Evolutionary conservation across 2,797 vertebrate species (phyloP), one percentile per base, ranked within the genome.

Genomic region (Macroramphosus scolopax): DNA sequence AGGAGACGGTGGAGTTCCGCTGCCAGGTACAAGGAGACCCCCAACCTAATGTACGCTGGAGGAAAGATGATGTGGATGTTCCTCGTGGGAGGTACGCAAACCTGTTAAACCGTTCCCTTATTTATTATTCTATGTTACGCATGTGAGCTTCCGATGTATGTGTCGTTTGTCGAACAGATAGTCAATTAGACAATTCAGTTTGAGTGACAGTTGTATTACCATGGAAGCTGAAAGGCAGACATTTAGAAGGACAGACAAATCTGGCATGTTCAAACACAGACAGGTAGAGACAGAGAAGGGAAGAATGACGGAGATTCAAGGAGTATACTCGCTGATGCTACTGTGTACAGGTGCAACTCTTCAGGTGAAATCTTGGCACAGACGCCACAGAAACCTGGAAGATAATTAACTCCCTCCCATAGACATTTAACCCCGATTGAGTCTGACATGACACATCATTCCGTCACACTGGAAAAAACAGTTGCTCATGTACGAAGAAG

Each of bases 11-110:
- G 68, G 97, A 99, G 85, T 98, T 99, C 65, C 93, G 94, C 32
- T 99, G 97, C 85, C 94, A 98, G 78, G 94, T 96, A 52, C 94
- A 97, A 72, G 97, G 97, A 35, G 97, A 99, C 82, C 97, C 94
- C 29, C 95, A 86, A 65, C 97, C 94, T 34, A 94, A 93, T 0
- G 92, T 99, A 8, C 92, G 95, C 31, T 99, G 97, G 97, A 95
- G 88, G 77, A 98, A 98, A 69, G 96, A 98, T n/a, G 96, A 99
- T 30, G 59, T 87, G 1, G 97, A 99, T 46, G 81, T 97, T 37
- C 92, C 93, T 0, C 92, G 96, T 49, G 96, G 95, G 85, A 95
- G 96, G 97, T 98, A 77, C 80, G 89, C 45, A 1, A 37, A 51
- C 8, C 14, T n/a, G 12, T 12, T n/a, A 20, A n/a, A n/a, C n/a